Conservation (phyloP, 2,888 invertebrate genomes). For the Petrolisthes manimaculis region DNA sequence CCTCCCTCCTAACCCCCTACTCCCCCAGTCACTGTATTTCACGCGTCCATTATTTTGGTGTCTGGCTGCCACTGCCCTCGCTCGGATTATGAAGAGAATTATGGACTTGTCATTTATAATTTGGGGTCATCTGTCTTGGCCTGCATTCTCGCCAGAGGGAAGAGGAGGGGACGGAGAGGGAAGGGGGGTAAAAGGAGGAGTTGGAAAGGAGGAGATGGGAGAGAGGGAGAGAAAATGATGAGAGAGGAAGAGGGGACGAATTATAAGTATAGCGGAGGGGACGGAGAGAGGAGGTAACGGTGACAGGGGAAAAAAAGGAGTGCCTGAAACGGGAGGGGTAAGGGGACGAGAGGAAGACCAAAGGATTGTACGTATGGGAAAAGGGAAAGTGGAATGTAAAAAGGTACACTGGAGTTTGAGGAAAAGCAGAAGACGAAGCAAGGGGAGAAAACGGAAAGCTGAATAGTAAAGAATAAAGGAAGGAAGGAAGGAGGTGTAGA, state of each 20-base stretch:
- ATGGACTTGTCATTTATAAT: constrained; percentile 37
- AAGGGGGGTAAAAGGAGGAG: neutral
- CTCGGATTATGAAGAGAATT: constrained; percentile 37
- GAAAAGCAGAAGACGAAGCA: neutral
- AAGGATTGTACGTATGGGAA: neutral
- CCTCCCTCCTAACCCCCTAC: neutral
- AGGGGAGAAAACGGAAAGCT: neutral
- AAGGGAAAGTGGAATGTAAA: neutral
- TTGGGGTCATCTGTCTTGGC: constrained; percentile 32
- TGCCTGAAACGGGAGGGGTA: neutral
- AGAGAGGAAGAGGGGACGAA: neutral
- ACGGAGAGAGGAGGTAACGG: neutral
- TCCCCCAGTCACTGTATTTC: constrained; percentile 26
- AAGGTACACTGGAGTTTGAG: neutral
- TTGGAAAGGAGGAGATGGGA: neutral
- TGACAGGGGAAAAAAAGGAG: neutral
- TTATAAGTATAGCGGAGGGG: neutral
- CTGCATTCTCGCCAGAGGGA: constrained; percentile 23
- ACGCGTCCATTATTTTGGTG: constrained; percentile 3
- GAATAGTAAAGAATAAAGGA: neutral
- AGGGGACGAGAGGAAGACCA: neutral
- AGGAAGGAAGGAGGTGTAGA: neutral
- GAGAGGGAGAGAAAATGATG: too few relatives aligned
- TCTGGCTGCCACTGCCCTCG: constrained; percentile 7
- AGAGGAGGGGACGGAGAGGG: neutral